phyloP scores from a whole-genome alignment of 2,113 vertebrate species.

The Emydocephalus ijimae region DNA sequence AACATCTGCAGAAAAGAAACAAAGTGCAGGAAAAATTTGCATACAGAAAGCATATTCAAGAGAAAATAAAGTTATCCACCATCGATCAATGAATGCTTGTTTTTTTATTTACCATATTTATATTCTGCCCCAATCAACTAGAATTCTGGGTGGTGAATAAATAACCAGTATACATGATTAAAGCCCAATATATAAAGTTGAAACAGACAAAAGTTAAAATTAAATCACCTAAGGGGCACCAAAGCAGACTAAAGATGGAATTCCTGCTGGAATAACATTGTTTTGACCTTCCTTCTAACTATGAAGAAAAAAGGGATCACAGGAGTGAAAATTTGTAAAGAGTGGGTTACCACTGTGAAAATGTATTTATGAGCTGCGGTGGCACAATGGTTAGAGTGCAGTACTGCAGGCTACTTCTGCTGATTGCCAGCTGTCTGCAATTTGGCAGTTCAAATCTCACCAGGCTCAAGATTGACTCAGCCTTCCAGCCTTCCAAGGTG shows the following conservation, averaged over 20 bases:
- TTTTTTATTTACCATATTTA: neutral
- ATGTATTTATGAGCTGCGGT: neutral
- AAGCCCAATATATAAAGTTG: neutral
- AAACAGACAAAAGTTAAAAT: neutral
- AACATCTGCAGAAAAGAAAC: neutral
- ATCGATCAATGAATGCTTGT: neutral
- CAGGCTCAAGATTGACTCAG: too few species aligned
- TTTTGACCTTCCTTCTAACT: neutral
- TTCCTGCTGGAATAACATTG: neutral
- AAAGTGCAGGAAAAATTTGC: neutral
- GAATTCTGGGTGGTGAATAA: neutral
- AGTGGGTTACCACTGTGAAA: neutral
- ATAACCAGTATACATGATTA: neutral
- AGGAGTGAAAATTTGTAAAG: neutral
- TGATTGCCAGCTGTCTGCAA: too few species aligned
- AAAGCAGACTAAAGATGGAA: neutral
- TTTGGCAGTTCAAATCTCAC: too few species aligned
- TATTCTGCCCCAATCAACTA: neutral
- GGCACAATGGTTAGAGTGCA: too few species aligned
- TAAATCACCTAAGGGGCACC: neutral
- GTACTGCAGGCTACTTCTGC: too few species aligned
- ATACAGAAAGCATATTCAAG: neutral
- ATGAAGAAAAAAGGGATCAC: neutral
- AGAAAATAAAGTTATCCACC: neutral
- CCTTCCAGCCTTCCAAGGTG: too few species aligned